Evolutionary conservation across 1,140 invertebrate species (phyloP), one percentile per base, ranked within the genome.

Genomic region (Heliothis subflexa): DNA sequence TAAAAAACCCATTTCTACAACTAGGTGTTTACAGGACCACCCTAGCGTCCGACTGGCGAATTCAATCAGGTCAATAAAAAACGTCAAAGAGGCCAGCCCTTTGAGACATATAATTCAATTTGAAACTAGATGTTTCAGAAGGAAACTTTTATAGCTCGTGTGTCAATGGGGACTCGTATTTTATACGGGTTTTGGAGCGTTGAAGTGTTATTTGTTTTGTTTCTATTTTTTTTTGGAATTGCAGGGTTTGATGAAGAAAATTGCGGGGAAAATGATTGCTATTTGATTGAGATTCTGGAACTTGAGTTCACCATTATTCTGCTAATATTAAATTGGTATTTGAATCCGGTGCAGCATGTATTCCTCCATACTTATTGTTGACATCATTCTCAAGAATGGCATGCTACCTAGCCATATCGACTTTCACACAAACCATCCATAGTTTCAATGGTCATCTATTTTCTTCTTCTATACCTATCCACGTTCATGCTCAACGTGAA

Each of bases 81-180:
- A 71, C 50, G 52, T 71, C 68, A 71, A 71, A 71, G 68, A 25
- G 14, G 55, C 68, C 12, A 28, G 50, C 52, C 68, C 68, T 71
- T 71, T 71, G 52, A 71, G 68, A 71, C 52, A 16, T 40, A 55
- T 71, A 71, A 71, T 71, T 71, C 68, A 71, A 71, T 71, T 71
- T 52, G 28, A 55, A 55, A 54, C 68, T 55, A 71, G 50, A 71
- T 4, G 55, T 71, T 66, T 71, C 68, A 55, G n/a, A 11, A 71
- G 28, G 28, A 54, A 55, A 33, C 50, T 71, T 71, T 71, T 71
- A 71, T 71, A 40, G 25, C 1, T 12, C 52, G n/a, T 52, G 18
- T 28, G 50, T 71, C 68, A 55, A 71, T 54, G 52, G 68, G 68
- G 68, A 28, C 50, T 52, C 14, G 14, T 52, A 25, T 25, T 68